These are phyloP conservation scores for Brachionus asplanchnoidis DNA, from an alignment of 1,140 invertebrate genomes.

Conservation along the genomic window DNA sequence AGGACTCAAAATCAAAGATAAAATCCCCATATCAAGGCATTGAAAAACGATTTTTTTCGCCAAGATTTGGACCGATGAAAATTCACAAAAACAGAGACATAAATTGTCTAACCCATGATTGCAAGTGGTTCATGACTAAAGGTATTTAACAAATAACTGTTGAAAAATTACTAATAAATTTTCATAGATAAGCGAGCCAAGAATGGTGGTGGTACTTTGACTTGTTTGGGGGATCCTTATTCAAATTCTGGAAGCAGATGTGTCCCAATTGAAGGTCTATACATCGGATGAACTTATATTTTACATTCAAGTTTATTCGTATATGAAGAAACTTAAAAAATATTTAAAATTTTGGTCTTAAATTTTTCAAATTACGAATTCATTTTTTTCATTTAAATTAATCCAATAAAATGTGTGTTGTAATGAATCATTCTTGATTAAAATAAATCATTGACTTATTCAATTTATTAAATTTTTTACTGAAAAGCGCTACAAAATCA, in stretches of 20 bases:
- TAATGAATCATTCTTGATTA: not conserved
- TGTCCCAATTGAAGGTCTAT: slow-evolving; percentile 34
- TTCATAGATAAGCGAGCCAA: not conserved
- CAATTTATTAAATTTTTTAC: too few species aligned
- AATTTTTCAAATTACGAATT: not conserved
- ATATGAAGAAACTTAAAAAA: not conserved
- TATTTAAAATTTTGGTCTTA: not conserved
- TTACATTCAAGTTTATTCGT: not conserved
- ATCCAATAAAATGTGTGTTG: not conserved
- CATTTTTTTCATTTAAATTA: not conserved
- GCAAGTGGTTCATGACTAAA: slow-evolving; percentile 17
- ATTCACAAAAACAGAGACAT: slow-evolving; percentile 6
- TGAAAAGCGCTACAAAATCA: too few species aligned
- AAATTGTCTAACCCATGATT: slow-evolving; percentile 19
- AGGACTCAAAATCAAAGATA: not conserved
- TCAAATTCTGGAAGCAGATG: slow-evolving; percentile 19
- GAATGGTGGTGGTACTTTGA: slow-evolving; percentile 14
- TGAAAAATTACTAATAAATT: not conserved
- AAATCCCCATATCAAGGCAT: not conserved
- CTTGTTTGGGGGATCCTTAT: slow-evolving; percentile 30
- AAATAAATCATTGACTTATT: not conserved
- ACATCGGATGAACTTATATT: not conserved
- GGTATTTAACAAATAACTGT: not conserved
- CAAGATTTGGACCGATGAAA: not conserved
- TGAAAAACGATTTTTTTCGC: not conserved